Evolutionary conservation across 2,888 invertebrate genomes (phyloP).

Genomic region (Epirrita christyi): DNA sequence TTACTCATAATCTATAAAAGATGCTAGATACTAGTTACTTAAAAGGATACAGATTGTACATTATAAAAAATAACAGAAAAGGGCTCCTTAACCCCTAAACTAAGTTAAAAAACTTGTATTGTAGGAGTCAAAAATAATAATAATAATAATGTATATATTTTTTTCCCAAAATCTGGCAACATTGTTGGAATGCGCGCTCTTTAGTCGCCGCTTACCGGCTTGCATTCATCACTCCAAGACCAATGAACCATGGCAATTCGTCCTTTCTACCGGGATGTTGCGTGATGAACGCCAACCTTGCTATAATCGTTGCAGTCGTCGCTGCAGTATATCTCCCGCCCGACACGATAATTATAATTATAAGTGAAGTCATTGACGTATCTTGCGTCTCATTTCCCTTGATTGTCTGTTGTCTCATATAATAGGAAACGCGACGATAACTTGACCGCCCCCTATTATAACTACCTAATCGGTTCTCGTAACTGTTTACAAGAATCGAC

Average conservation of each 20-base stretch:
- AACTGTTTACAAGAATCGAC: constrained; percentile 39
- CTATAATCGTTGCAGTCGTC: constrained; percentile 10
- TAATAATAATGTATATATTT: no score
- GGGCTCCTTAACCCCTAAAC: no score
- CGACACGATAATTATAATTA: constrained; percentile 40
- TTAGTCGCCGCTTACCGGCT: neutral
- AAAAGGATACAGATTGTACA: no score
- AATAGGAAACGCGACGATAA: constrained; percentile 39
- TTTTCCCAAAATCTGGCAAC: no score
- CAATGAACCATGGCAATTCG: constrained; percentile 32
- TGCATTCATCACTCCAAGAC: constrained; percentile 18
- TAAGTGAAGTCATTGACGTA: constrained; percentile 44
- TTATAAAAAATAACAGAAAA: no score
- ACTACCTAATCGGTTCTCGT: constrained; percentile 30
- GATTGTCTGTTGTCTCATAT: constrained; percentile 51
- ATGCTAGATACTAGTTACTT: no score
- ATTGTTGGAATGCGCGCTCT: constrained; percentile 32
- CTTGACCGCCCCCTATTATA: constrained; percentile 29
- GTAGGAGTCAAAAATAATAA: no score
- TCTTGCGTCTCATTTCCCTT: constrained; percentile 48
- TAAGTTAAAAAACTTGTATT: no score
- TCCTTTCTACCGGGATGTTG: constrained; percentile 26
- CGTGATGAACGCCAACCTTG: constrained; percentile 35
- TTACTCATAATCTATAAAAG: no score
- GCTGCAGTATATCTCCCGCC: constrained; percentile 28